Percentiles rank a stretch among this genome's conserved stretches.
These are phyloP conservation scores for Perognathus longimembris DNA, from an alignment of 2,113 vertebrate species.

Conservation along the genomic window DNA sequence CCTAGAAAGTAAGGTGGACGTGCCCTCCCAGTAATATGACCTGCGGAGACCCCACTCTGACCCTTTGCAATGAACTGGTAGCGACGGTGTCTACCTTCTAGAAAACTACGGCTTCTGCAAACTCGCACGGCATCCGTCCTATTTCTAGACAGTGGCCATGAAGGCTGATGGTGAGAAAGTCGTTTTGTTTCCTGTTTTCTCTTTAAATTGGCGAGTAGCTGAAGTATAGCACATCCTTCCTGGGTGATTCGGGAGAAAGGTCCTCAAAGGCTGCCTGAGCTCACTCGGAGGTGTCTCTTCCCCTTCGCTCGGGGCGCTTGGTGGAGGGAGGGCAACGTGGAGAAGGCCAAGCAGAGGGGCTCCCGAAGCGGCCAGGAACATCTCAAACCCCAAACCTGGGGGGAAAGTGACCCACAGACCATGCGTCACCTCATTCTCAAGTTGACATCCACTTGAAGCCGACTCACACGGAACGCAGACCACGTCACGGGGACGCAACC, in stretches of 20 bases:
- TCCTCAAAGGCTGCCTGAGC: neutral
- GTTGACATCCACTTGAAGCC: too few species aligned
- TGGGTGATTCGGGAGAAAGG: neutral
- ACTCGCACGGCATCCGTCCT: neutral
- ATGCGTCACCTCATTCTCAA: neutral
- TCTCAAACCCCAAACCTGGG: neutral
- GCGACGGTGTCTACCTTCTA: neutral
- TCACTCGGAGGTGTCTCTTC: neutral
- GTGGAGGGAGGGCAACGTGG: neutral
- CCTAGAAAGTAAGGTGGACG: neutral
- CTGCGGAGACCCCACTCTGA: fast-evolving
- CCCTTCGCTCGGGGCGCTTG: neutral
- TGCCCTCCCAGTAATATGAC: neutral
- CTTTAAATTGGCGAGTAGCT: neutral
- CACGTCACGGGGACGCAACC: fast-evolving
- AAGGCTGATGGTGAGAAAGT: neutral
- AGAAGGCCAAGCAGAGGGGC: fast-evolving
- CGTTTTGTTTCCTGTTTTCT: neutral
- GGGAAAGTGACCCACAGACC: too few species aligned
- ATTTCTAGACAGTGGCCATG: neutral
- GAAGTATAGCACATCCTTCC: neutral
- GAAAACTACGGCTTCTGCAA: neutral
- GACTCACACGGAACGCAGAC: too few species aligned
- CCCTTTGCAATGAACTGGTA: neutral
- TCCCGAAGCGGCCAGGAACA: fast-evolving